phyloP scores from a whole-genome alignment of 2,113 vertebrate genomes.

The Panthera leo region DNA sequence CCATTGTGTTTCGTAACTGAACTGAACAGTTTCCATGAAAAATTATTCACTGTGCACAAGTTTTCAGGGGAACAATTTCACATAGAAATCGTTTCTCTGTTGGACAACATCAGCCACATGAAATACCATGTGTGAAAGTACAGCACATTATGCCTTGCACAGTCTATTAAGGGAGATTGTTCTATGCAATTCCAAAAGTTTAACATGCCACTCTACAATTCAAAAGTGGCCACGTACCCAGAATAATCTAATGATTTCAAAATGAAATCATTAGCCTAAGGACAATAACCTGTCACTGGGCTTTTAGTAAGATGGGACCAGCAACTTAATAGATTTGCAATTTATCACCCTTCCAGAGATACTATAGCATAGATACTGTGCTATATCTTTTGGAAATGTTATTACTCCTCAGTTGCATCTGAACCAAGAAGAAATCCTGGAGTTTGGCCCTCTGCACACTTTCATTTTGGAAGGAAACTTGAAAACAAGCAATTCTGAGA shows the following conservation, averaged over 20 bases:
- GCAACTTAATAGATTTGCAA: background rate
- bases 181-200: background rate
- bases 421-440: background rate
- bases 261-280: background rate
- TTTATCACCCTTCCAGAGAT: background rate
- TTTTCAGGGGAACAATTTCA: background rate
- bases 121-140: background rate
- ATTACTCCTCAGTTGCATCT: background rate
- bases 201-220: background rate
- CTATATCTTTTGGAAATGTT: background rate
- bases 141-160: background rate
- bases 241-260: background rate
- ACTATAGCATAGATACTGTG: background rate
- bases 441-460: background rate
- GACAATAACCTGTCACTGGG: background rate
- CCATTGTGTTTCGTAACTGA: background rate
- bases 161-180: background rate
- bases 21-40: background rate
- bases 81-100: background rate
- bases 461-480: slow-evolving; percentile 4
- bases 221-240: background rate
- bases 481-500: background rate
- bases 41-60: background rate
- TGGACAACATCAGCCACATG: background rate
- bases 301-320: background rate